Evolutionary conservation across 2,888 invertebrate genomes (phyloP).

Genomic region (Eupithecia dodoneata): DNA sequence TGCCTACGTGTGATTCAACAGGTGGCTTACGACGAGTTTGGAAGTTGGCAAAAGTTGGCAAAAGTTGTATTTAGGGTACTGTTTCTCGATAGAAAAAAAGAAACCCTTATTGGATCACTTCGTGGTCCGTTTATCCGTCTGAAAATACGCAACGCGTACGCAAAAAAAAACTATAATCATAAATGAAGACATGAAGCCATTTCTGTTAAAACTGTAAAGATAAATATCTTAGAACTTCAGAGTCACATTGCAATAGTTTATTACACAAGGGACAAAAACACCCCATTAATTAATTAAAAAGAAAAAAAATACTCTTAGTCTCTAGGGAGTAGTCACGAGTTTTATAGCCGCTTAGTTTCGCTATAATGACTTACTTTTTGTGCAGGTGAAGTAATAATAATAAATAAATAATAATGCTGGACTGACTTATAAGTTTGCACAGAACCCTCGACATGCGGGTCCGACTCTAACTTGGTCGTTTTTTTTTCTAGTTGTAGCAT

Average conservation of each 20-base stretch:
- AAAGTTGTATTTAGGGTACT: not conserved
- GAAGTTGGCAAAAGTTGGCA: not conserved
- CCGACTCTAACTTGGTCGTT: not conserved
- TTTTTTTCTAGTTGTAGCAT: not conserved
- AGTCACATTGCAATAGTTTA: not conserved
- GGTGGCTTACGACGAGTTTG: slow-evolving; percentile 19
- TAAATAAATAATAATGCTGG: too few species aligned
- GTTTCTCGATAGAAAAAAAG: not conserved
- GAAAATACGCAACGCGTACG: not conserved
- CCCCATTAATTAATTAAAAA: too few species aligned
- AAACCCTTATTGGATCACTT: not conserved
- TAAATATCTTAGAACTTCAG: too few species aligned
- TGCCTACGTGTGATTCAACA: slow-evolving; percentile 22
- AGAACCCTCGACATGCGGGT: not conserved
- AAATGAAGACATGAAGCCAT: not conserved
- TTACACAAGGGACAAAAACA: too few species aligned
- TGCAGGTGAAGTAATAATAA: too few species aligned
- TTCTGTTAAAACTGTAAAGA: too few species aligned
- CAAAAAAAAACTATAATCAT: not conserved
- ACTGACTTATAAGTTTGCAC: not conserved
- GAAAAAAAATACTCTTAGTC: too few species aligned
- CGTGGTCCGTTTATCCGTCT: not conserved
- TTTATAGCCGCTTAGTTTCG: too few species aligned
- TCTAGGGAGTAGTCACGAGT: too few species aligned
- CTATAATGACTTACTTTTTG: too few species aligned